Percentiles rank a stretch among this genome's conserved stretches.
Evolutionary conservation across 2,888 invertebrate genomes (phyloP).

Genomic region (Drosophila melanocephala): DNA sequence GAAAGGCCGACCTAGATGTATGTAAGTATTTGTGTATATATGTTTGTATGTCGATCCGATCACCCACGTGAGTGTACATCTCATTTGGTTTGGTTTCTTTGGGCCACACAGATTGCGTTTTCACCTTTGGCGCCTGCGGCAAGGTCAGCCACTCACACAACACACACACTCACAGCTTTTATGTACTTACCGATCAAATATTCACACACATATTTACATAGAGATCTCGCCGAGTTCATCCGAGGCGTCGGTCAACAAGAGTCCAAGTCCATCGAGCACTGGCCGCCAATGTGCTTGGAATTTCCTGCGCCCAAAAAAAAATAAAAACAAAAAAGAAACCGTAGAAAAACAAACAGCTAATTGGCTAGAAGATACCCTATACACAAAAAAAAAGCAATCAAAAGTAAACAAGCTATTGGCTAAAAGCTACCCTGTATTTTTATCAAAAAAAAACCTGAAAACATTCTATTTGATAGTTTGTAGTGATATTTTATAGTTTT

Average conservation of each 20-base stretch:
- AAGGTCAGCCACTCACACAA: conserved; percentile 60
- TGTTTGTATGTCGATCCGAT: conserved; percentile 30
- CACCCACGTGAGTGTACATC: conserved; percentile 38
- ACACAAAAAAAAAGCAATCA: background rate
- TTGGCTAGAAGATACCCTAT: background rate
- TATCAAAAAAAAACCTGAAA: too few species aligned
- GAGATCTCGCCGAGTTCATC: conserved; percentile 44
- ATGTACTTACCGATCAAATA: conserved; percentile 75
- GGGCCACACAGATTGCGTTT: conserved; percentile 42
- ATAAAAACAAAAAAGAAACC: conserved; percentile 4
- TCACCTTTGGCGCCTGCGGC: conserved; percentile 69
- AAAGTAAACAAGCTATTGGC: background rate
- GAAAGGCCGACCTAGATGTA: conserved; percentile 9
- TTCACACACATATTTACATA: conserved; percentile 52
- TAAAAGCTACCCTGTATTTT: background rate
- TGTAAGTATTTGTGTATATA: background rate
- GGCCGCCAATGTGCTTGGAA: conserved; percentile 43
- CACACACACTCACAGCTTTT: conserved; percentile 45
- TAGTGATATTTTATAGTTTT: background rate
- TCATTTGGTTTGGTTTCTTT: conserved; percentile 14
- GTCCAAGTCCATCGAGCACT: conserved; percentile 49
- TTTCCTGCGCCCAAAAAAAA: conserved; percentile 52
- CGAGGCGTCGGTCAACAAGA: conserved; percentile 47
- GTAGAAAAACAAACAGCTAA: background rate
- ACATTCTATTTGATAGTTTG: background rate